Evolutionary conservation across 2,888 invertebrate species (phyloP).

Genomic region (Platycheirus rosarum): DNA sequence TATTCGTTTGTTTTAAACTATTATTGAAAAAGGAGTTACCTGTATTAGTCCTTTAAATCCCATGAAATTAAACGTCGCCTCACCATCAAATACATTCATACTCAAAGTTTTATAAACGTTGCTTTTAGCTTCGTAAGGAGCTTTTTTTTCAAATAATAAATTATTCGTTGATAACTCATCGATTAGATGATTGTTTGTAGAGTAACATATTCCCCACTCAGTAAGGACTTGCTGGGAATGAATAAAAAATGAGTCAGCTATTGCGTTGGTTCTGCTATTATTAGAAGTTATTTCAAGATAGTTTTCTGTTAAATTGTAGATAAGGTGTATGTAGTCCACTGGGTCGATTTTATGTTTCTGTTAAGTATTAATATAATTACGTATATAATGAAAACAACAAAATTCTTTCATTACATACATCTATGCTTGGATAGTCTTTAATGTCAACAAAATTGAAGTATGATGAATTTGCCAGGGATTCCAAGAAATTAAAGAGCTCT

Average conservation of each 20-base stretch:
- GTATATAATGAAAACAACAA: background rate
- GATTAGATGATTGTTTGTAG: slow-evolving; percentile 77
- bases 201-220: slow-evolving; percentile 81
- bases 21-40: too few species aligned
- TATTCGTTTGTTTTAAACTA: too few species aligned
- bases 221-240: slow-evolving; percentile 79
- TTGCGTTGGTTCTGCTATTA: background rate
- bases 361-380: background rate
- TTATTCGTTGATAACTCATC: slow-evolving; percentile 78
- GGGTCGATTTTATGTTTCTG: slow-evolving; percentile 77
- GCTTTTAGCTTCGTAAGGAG: slow-evolving; percentile 42
- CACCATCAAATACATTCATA: slow-evolving; percentile 78
- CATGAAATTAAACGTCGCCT: slow-evolving; percentile 77
- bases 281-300: slow-evolving; percentile 28
- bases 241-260: slow-evolving; percentile 9
- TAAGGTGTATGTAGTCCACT: slow-evolving; percentile 80
- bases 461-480: slow-evolving; percentile 81
- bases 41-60: slow-evolving; percentile 78
- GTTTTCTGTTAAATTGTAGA: slow-evolving; percentile 80
- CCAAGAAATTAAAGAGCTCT: slow-evolving; percentile 78
- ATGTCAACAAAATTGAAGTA: slow-evolving; percentile 81
- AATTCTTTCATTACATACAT: slow-evolving; percentile 63
- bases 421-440: slow-evolving; percentile 76
- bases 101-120: slow-evolving; percentile 60
- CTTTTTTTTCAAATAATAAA: slow-evolving; percentile 77